phyloP scores from a whole-genome alignment of 2,888 invertebrate species.

The Acanthosoma haemorrhoidale region DNA sequence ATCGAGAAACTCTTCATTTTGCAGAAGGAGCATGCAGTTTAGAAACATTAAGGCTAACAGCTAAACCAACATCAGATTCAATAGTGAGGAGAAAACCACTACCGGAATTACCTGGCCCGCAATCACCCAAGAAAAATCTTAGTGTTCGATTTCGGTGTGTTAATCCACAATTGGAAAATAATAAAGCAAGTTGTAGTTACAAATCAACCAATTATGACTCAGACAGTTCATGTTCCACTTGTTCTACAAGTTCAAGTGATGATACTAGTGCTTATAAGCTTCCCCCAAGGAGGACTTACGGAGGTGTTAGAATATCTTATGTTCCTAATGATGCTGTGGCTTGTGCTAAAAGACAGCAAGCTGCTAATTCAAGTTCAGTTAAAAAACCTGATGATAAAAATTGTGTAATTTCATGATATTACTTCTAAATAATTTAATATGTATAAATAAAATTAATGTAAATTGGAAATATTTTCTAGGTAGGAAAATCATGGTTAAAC shows the following conservation, averaged over 20 bases:
- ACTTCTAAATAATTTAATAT: neutral
- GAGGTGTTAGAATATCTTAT: constrained; percentile 84
- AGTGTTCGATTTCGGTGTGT: constrained; percentile 37
- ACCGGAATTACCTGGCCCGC: constrained; percentile 39
- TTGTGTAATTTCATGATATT: constrained; percentile 40
- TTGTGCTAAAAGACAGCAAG: constrained; percentile 58
- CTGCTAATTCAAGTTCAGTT: constrained; percentile 30
- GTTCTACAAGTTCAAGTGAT: constrained; percentile 68
- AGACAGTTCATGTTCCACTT: constrained; percentile 82
- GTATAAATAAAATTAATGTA: neutral
- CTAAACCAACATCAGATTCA: neutral
- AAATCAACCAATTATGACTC: constrained; percentile 55
- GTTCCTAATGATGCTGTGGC: constrained; percentile 88
- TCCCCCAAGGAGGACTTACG: constrained; percentile 76
- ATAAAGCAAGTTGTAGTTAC: constrained; percentile 30
- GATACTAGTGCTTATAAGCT: constrained; percentile 82
- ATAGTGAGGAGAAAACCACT: constrained; percentile 44
- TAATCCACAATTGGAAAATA: constrained; percentile 29
- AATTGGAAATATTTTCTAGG: neutral
- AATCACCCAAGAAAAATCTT: constrained; percentile 38
- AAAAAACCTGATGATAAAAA: constrained; percentile 41
- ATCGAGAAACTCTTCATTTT: constrained; percentile 44
- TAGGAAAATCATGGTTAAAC: neutral
- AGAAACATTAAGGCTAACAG: constrained; percentile 46
- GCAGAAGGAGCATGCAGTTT: constrained; percentile 35